Evolutionary conservation across 2,113 vertebrate species (phyloP).

Genomic region (Leuciscus idus): DNA sequence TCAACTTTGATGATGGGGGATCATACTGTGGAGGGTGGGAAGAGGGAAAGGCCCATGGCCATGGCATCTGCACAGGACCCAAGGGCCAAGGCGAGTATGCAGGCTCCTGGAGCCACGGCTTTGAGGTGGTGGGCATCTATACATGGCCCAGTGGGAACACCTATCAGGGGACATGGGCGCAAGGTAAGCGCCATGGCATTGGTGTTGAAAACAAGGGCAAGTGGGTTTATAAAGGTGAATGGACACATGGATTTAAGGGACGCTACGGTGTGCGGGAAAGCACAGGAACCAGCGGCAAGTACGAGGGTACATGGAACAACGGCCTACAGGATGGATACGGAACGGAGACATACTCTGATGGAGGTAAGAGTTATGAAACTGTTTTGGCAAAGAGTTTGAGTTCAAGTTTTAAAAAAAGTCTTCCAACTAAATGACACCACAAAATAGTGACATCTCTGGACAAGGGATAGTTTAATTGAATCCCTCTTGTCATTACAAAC

Average conservation of each 20-base stretch:
- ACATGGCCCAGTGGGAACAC: constrained; percentile 99
- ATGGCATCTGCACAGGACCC: constrained; percentile 98
- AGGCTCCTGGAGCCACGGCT: constrained; percentile 97
- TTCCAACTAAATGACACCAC: background rate
- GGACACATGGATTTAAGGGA: constrained; percentile 99
- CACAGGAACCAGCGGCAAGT: constrained; percentile 92
- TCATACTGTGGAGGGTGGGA: constrained; percentile 99
- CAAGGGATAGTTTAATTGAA: background rate
- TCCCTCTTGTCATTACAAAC: background rate
- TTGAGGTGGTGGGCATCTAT: constrained; percentile 98
- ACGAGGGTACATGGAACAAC: constrained; percentile 98
- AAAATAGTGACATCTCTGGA: background rate
- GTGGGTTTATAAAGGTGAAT: constrained; percentile 99
- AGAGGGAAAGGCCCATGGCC: constrained; percentile 98
- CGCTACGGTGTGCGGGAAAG: constrained; percentile 96
- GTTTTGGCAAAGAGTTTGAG: background rate
- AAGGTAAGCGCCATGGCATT: constrained; percentile 97
- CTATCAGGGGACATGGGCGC: constrained; percentile 98
- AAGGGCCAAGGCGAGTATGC: constrained; percentile 99
- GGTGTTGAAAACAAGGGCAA: constrained; percentile 98
- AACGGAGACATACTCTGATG: constrained; percentile 98
- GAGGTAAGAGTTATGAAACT: constrained; percentile 84
- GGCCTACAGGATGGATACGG: constrained; percentile 98
- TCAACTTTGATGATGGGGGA: constrained; percentile 99
- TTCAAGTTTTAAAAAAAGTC: background rate